Percentiles rank a stretch among this genome's conserved stretches.
phyloP scores from a whole-genome alignment of 2,113 vertebrate genomes.

The Pica pica region DNA sequence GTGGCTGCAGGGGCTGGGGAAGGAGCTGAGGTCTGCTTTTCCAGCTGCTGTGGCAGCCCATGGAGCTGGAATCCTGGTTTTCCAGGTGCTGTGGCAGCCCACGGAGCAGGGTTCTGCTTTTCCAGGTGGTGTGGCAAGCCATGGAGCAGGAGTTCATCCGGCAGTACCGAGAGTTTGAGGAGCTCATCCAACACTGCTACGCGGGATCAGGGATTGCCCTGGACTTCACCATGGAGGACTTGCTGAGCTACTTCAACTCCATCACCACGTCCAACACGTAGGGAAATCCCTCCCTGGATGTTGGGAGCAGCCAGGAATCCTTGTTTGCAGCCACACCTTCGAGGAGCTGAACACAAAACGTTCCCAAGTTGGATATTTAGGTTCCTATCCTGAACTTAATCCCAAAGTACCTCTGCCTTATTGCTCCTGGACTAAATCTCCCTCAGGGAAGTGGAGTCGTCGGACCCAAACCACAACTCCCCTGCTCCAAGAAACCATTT shows the following conservation, averaged over 20 bases:
- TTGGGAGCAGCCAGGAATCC: not conserved
- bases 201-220: constrained; percentile 31
- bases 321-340: not conserved
- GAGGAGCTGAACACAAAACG: not conserved
- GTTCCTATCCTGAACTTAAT: not conserved
- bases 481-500: not conserved
- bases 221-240: constrained; percentile 36
- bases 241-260: constrained; percentile 52
- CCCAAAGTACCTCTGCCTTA: accelerated
- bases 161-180: constrained; percentile 28
- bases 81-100: not conserved
- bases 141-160: constrained; percentile 13
- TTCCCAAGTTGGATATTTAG: not conserved
- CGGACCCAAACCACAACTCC: not conserved
- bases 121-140: not conserved
- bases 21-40: not conserved
- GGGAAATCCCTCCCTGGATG: not conserved
- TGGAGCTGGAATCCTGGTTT: not conserved
- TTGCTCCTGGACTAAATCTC: not conserved
- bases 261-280: not conserved
- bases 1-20: not conserved
- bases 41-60: not conserved
- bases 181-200: constrained; percentile 26
- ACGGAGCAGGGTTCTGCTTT: not conserved
- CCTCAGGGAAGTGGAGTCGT: not conserved